These are phyloP conservation scores for Sphaerodactylus townsendi DNA, from an alignment of 2,113 vertebrate species.

Conservation along the genomic window DNA sequence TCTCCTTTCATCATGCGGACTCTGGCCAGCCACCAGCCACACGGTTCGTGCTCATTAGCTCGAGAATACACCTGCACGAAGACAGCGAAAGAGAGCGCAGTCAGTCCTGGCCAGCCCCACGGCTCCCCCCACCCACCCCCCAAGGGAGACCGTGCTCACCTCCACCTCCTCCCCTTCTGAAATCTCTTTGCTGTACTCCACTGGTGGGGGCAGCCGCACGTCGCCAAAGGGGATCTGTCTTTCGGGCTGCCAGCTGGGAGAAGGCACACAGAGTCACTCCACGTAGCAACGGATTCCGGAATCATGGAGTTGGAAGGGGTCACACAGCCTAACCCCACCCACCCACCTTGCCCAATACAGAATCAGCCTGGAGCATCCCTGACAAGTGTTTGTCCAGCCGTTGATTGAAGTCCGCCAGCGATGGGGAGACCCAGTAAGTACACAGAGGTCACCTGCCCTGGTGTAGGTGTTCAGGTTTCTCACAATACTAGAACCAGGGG, in stretches of 20 bases:
- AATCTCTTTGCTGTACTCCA: constrained; percentile 88
- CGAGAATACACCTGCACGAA: constrained; percentile 85
- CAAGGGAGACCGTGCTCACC: constrained; percentile 68
- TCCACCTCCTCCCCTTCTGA: constrained; percentile 91
- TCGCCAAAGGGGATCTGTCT: constrained; percentile 91
- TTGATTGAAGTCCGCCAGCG: too few relatives aligned
- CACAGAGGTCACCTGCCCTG: accelerated
- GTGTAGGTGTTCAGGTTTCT: too few relatives aligned
- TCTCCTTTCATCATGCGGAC: constrained; percentile 95
- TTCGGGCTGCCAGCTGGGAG: constrained; percentile 88
- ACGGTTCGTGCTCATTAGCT: constrained; percentile 90
- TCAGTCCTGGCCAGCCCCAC: accelerated
- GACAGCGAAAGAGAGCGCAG: background rate
- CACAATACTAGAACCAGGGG: too few relatives aligned
- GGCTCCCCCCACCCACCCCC: accelerated
- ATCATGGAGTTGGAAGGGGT: too few relatives aligned
- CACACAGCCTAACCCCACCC: too few relatives aligned
- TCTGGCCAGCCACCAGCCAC: constrained; percentile 91
- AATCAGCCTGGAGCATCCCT: too few relatives aligned
- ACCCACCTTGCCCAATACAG: too few relatives aligned
- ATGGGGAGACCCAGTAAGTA: background rate
- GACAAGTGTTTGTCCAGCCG: too few relatives aligned
- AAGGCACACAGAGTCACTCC: background rate
- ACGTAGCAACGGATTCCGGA: too few relatives aligned
- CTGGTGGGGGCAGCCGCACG: constrained; percentile 87